phyloP scores from a whole-genome alignment of 2,888 invertebrate species.

The Hyppa rectilinea region DNA sequence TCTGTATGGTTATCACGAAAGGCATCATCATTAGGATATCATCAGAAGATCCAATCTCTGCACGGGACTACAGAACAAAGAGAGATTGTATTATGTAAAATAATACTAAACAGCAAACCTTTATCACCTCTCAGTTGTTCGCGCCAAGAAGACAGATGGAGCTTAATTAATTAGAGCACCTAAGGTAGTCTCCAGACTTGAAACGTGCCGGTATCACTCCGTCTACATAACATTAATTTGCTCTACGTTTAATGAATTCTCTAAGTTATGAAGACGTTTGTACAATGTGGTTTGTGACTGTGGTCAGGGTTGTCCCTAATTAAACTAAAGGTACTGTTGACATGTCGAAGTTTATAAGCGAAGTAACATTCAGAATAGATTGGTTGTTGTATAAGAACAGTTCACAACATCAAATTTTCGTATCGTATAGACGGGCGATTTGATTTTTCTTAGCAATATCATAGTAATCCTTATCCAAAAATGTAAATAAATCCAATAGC shows the following conservation, averaged over 20 bases:
- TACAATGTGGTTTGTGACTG: slow-evolving; percentile 1
- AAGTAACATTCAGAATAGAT: neutral
- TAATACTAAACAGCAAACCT: neutral
- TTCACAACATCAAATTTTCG: neutral
- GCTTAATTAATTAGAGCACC: slow-evolving; percentile 13
- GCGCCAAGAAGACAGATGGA: slow-evolving; percentile 14
- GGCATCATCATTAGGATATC: neutral
- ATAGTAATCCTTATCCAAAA: too few relatives aligned
- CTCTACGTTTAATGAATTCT: slow-evolving; percentile 42
- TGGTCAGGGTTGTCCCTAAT: slow-evolving; percentile 2
- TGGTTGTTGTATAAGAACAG: neutral
- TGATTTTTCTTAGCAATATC: neutral
- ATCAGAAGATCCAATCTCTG: too few relatives aligned
- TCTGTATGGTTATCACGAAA: neutral
- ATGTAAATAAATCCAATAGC: neutral
- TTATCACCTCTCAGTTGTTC: neutral
- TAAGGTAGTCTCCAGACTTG: slow-evolving; percentile 18
- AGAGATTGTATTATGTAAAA: neutral
- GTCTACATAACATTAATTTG: slow-evolving; percentile 34
- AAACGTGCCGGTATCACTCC: slow-evolving; percentile 8
- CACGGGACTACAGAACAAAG: neutral
- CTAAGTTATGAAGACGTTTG: slow-evolving; percentile 36
- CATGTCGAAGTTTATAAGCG: neutral
- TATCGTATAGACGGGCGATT: neutral
- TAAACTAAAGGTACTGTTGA: slow-evolving; percentile 14